Conservation (phyloP, 2,797 vertebrate species). For the Pyrocephalus nanus region DNA sequence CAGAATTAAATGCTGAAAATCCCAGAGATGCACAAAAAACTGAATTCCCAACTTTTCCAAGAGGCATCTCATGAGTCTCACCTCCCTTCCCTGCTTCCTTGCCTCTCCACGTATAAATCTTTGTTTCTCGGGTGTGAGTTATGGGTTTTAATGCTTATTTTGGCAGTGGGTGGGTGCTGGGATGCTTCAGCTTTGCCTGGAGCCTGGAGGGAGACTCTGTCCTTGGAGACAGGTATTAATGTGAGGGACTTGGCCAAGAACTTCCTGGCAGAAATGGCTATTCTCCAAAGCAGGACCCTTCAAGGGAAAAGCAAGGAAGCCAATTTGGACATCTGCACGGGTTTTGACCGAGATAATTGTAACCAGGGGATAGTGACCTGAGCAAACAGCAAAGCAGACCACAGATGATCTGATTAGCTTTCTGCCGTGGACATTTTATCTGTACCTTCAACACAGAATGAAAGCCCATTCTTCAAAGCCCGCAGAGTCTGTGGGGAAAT, state of each 20-base stretch:
- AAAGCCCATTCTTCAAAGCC: constrained; percentile 56
- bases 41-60: background rate
- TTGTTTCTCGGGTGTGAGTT: background rate
- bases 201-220: background rate
- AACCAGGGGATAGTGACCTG: constrained; percentile 44
- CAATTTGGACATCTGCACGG: constrained; percentile 50
- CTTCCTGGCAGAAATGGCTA: background rate
- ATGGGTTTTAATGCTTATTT: background rate
- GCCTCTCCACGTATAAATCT: background rate
- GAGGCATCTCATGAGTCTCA: background rate
- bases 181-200: constrained; percentile 18
- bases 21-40: background rate
- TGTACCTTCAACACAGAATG: constrained; percentile 48
- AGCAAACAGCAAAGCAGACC: constrained; percentile 56
- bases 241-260: background rate
- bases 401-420: constrained; percentile 67
- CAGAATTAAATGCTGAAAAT: background rate
- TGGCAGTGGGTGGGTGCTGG: background rate
- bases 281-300: background rate
- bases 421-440: constrained; percentile 31
- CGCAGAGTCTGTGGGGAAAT: constrained; percentile 33
- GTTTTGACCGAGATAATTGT: constrained; percentile 41
- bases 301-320: constrained; percentile 44
- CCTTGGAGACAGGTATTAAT: constrained; percentile 26
- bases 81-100: background rate